Conservation (phyloP, 1,140 invertebrate species). For the Hirudo medicinalis region DNA sequence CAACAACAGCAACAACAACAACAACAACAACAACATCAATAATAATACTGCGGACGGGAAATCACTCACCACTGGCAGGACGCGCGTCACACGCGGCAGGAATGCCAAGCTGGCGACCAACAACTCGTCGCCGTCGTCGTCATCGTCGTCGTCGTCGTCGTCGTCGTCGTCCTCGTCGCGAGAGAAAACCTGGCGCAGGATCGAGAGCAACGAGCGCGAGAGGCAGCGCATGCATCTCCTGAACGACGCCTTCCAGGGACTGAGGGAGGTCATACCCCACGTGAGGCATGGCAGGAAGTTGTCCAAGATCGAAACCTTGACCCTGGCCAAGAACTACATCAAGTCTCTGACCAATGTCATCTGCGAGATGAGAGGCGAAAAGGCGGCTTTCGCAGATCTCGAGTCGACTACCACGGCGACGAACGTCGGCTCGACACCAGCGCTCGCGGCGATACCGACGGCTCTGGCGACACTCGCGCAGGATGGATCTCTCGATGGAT, state of each 20-base stretch:
- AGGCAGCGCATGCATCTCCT: slow-evolving; percentile 74
- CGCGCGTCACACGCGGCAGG: neutral
- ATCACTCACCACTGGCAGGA: neutral
- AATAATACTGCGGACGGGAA: neutral
- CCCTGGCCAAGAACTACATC: slow-evolving; percentile 42
- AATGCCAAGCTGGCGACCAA: neutral
- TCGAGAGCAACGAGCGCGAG: slow-evolving; percentile 75
- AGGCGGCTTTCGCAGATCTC: slow-evolving; percentile 45
- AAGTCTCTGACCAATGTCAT: slow-evolving; percentile 76
- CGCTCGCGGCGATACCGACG: neutral
- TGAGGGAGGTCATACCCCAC: slow-evolving; percentile 72
- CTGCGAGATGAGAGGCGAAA: slow-evolving; percentile 60
- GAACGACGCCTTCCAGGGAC: slow-evolving; percentile 79
- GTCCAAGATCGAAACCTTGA: slow-evolving; percentile 23
- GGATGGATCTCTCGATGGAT: too few relatives aligned
- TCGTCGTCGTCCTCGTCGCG: slow-evolving; percentile 38
- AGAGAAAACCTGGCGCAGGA: slow-evolving; percentile 62
- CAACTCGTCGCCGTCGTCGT: neutral
- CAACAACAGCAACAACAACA: neutral
- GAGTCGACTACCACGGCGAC: neutral
- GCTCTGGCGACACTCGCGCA: neutral
- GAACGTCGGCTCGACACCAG: neutral
- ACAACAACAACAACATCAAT: slow-evolving; percentile 6
- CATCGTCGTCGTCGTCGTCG: neutral
- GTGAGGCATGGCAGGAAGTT: slow-evolving; percentile 55